These are phyloP conservation scores for Nasonia oneida DNA, from an alignment of 2,888 invertebrate species.

Conservation along the genomic window DNA sequence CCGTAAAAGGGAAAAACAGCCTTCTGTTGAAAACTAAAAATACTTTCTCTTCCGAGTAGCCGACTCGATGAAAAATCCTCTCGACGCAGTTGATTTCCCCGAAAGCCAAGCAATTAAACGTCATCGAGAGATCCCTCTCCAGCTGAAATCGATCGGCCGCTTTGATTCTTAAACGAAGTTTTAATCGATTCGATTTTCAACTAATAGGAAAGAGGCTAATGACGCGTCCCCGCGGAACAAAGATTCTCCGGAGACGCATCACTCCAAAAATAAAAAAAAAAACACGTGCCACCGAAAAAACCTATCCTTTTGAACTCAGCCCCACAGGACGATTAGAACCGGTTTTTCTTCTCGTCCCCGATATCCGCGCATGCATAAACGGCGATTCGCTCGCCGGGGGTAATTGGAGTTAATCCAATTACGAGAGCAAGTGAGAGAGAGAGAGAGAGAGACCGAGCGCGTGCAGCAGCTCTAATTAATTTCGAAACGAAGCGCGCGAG, in stretches of 20 bases:
- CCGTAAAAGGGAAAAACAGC: too few relatives aligned
- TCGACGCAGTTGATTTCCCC: neutral
- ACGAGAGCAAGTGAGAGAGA: slow-evolving; percentile 16
- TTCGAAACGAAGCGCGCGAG: slow-evolving; percentile 50
- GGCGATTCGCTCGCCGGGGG: neutral
- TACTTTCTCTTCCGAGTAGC: neutral
- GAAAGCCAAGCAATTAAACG: neutral
- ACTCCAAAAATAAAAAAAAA: too few relatives aligned
- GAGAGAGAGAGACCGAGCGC: neutral
- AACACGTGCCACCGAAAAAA: too few relatives aligned
- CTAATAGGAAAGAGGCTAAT: neutral
- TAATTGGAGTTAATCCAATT: slow-evolving; percentile 61
- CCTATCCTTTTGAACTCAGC: neutral
- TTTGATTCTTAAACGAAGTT: slow-evolving; percentile 33
- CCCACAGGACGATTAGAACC: neutral
- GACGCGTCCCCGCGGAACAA: neutral
- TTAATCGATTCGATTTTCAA: slow-evolving; percentile 46
- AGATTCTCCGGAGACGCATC: neutral
- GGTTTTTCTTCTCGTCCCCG: neutral
- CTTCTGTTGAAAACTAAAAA: too few relatives aligned
- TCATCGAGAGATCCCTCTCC: neutral
- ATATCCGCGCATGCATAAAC: neutral
- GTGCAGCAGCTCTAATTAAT: slow-evolving; percentile 59
- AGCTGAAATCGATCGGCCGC: neutral
- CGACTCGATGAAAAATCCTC: slow-evolving; percentile 5